A percentile compares a stretch with the other conserved stretches of the same genome.
Conservation (phyloP, 2,888 invertebrate species). For the Heliconius charithonia region DNA sequence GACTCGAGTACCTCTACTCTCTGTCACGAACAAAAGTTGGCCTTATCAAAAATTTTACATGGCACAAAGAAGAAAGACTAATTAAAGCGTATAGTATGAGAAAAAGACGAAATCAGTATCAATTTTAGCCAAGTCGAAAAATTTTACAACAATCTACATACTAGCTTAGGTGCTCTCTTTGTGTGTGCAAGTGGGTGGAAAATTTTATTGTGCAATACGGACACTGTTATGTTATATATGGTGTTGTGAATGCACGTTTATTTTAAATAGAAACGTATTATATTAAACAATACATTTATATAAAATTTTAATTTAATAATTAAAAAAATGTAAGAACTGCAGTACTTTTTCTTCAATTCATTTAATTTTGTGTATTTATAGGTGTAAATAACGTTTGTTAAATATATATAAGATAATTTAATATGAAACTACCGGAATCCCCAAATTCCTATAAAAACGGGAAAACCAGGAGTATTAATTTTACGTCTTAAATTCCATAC, state of each 20-base stretch:
- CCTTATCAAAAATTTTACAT: constrained; percentile 20
- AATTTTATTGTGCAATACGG: background rate
- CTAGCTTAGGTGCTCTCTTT: background rate
- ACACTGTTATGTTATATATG: background rate
- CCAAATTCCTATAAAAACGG: too few relatives aligned
- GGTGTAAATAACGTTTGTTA: too few relatives aligned
- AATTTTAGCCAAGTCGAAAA: background rate
- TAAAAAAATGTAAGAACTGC: too few relatives aligned
- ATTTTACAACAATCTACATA: background rate
- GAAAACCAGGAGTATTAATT: too few relatives aligned
- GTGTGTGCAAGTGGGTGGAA: background rate
- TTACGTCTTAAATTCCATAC: too few relatives aligned
- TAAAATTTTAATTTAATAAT: too few relatives aligned
- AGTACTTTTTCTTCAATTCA: too few relatives aligned
- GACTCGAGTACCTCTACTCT: background rate
- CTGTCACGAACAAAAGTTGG: background rate
- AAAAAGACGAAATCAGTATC: background rate
- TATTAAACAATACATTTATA: background rate
- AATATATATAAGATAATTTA: too few relatives aligned
- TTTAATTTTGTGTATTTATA: too few relatives aligned
- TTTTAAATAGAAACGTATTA: background rate
- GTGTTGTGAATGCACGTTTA: background rate
- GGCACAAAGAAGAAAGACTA: constrained; percentile 2
- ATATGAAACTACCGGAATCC: too few relatives aligned
- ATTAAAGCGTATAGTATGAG: background rate